Percentiles rank a stretch among this genome's conserved stretches.
These are phyloP conservation scores for Tipula vernalis DNA, from an alignment of 2,888 invertebrate species.

Conservation along the genomic window DNA sequence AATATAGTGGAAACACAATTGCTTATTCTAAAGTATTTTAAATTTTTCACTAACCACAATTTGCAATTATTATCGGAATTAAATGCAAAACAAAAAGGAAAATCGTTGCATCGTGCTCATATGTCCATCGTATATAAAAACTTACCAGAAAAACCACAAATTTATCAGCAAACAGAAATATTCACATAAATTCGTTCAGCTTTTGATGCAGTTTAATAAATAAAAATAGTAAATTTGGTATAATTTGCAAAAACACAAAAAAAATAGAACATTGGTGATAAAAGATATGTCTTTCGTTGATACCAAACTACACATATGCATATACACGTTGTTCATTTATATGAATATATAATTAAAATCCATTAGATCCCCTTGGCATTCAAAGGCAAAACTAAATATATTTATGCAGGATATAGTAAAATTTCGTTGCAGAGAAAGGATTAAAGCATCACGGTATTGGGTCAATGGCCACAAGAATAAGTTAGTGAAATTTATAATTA, in stretches of 20 bases:
- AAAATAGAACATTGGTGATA: not conserved
- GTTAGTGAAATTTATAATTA: no score
- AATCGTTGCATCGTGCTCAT: not conserved
- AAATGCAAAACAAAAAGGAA: not conserved
- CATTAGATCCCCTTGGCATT: not conserved
- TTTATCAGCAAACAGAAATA: not conserved
- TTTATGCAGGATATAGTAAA: no score
- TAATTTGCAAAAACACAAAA: not conserved
- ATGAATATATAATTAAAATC: not conserved
- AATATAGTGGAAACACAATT: not conserved
- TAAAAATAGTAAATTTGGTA: not conserved
- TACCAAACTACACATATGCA: not conserved
- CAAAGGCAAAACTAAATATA: not conserved
- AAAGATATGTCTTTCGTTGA: not conserved
- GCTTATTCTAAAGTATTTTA: not conserved
- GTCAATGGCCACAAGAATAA: no score
- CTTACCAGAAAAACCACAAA: not conserved
- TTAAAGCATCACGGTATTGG: no score
- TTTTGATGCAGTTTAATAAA: not conserved
- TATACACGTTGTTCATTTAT: not conserved
- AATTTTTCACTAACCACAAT: not conserved
- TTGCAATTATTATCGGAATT: not conserved
- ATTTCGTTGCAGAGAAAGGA: no score
- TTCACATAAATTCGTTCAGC: not conserved
- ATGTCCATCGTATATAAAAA: not conserved